A percentile compares a stretch with the other conserved stretches of the same genome.
Conservation (phyloP, 2,797 vertebrate species). For the Arnoldichthys spilopterus region DNA sequence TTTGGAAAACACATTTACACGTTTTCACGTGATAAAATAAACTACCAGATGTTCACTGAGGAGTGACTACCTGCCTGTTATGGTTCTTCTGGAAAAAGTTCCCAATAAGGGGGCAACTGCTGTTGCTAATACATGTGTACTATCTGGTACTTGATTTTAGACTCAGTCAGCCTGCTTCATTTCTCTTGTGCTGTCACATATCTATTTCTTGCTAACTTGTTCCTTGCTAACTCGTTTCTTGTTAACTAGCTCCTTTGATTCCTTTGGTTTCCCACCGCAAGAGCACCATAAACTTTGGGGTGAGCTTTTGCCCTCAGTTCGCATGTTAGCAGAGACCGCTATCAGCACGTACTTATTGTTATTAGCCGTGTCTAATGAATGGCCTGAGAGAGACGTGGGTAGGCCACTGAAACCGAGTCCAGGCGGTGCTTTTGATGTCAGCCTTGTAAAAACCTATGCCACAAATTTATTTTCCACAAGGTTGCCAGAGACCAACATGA, state of each 20-base stretch:
- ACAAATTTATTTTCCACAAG: constrained; percentile 62
- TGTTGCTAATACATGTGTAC: not conserved
- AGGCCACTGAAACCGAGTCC: constrained; percentile 77
- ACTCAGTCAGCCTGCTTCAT: not conserved
- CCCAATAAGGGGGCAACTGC: not conserved
- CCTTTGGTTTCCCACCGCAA: not conserved
- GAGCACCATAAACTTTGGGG: constrained; percentile 58
- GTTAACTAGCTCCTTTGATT: constrained; percentile 31
- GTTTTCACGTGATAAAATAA: no score
- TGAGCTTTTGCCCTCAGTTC: constrained; percentile 60
- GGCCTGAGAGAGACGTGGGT: constrained; percentile 78
- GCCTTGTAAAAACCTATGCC: constrained; percentile 77
- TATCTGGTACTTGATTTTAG: not conserved
- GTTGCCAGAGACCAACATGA: constrained; percentile 72
- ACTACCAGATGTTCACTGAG: no score
- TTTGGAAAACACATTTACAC: no score
- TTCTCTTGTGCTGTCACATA: not conserved
- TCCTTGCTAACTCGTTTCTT: not conserved
- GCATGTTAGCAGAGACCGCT: constrained; percentile 77
- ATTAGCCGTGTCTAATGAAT: constrained; percentile 90
- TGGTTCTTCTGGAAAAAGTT: no score
- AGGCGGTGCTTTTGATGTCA: constrained; percentile 83
- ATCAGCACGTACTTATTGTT: constrained; percentile 83
- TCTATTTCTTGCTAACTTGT: not conserved
- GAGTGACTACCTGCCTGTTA: no score